Conservation (phyloP, 2,797 vertebrate species). For the Malacoraja senta region DNA sequence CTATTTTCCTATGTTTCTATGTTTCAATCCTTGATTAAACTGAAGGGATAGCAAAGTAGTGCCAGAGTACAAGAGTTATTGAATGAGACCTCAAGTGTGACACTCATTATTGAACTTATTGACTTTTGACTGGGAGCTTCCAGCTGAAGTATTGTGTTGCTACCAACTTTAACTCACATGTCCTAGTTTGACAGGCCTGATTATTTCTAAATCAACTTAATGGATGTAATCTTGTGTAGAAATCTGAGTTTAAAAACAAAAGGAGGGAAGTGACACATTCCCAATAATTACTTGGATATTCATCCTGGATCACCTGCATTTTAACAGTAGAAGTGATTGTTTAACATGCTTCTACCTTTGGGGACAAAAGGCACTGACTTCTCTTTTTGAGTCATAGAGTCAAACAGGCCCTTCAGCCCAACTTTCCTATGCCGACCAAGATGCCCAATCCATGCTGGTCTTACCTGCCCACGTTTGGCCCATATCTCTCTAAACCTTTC, state of each 20-base stretch:
- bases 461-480: too few relatives aligned
- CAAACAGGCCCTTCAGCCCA: too few relatives aligned
- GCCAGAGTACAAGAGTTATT: not conserved
- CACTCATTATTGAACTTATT: not conserved
- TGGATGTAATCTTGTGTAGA: not conserved
- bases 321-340: too few relatives aligned
- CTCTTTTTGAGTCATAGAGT: too few relatives aligned
- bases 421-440: too few relatives aligned
- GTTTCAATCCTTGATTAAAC: not conserved
- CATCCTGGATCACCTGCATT: too few relatives aligned
- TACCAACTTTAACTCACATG: not conserved
- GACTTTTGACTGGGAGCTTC: not conserved
- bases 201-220: not conserved
- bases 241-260: not conserved
- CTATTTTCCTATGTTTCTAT: too few relatives aligned
- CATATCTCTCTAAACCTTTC: too few relatives aligned
- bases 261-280: not conserved
- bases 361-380: too few relatives aligned
- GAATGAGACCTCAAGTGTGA: not conserved
- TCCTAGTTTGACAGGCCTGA: not conserved
- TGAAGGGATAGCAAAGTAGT: not conserved
- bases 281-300: not conserved
- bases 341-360: too few relatives aligned
- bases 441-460: too few relatives aligned
- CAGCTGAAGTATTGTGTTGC: not conserved